A percentile compares a stretch with the other conserved stretches of the same genome.
Evolutionary conservation across 2,797 vertebrate genomes (phyloP).

Genomic region (Pantherophis vulpinus): DNA sequence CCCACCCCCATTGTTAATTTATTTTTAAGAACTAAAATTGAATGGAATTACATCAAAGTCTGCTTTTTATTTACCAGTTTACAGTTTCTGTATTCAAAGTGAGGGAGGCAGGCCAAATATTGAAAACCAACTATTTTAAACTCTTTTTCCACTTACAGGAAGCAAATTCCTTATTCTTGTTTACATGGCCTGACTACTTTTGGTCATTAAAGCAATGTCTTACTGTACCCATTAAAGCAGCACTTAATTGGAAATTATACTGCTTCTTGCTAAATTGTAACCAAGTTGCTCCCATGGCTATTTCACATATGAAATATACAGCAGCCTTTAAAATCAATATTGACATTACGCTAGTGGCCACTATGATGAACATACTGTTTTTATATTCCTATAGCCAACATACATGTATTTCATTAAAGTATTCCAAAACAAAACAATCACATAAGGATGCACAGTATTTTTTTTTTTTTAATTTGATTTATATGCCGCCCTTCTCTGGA

Average conservation of each 20-base stretch:
- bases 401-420: not conserved
- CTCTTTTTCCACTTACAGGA: constrained; percentile 18
- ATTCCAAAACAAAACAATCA: not conserved
- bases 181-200: constrained; percentile 8
- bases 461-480: too few relatives aligned
- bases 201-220: constrained; percentile 9
- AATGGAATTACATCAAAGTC: constrained; percentile 27
- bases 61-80: constrained; percentile 18
- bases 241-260: constrained; percentile 11
- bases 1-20: constrained; percentile 13
- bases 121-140: constrained; percentile 13
- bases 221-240: constrained; percentile 14
- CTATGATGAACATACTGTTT: not conserved
- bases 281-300: constrained; percentile 1
- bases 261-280: constrained; percentile 12
- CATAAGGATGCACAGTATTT: not conserved
- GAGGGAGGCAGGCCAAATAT: not conserved
- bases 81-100: not conserved
- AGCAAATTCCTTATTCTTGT: constrained; percentile 29
- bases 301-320: constrained; percentile 28
- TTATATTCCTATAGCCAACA: constrained; percentile 4
- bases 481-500: too few relatives aligned
- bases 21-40: constrained; percentile 30
- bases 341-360: fast-evolving
- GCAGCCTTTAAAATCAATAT: constrained; percentile 41